Percentiles rank a stretch among this genome's conserved stretches.
Conservation (phyloP, 2,113 vertebrate species). For the Phoxinus phoxinus region DNA sequence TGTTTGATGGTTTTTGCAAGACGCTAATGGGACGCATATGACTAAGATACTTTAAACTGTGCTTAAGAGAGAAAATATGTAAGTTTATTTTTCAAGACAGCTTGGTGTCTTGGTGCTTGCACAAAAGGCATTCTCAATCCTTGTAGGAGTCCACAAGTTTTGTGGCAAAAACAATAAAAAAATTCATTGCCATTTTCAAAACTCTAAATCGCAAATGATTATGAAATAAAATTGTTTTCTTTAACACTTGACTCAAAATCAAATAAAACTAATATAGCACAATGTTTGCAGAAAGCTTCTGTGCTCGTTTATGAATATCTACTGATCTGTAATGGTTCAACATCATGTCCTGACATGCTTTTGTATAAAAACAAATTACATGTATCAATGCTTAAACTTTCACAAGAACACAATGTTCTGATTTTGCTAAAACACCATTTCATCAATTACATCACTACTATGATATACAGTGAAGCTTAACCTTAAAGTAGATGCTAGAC, state of each 20-base stretch:
- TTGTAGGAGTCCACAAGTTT: not conserved
- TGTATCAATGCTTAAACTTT: not conserved
- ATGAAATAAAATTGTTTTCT: too few species aligned
- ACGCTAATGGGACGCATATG: not conserved
- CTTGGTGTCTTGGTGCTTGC: not conserved
- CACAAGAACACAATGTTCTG: not conserved
- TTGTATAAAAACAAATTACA: not conserved
- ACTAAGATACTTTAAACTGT: not conserved
- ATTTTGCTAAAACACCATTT: not conserved
- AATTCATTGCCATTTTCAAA: not conserved
- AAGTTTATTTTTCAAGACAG: not conserved
- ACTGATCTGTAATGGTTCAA: not conserved
- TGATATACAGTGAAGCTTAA: not conserved
- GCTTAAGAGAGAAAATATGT: not conserved
- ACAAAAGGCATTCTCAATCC: not conserved
- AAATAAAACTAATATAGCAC: too few species aligned
- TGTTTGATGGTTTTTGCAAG: not conserved
- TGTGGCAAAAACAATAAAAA: not conserved
- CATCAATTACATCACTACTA: not conserved
- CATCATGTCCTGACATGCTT: conserved; percentile 2
- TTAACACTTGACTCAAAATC: too few species aligned
- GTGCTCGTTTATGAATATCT: not conserved
- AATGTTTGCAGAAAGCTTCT: not conserved
- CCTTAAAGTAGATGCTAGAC: not conserved
- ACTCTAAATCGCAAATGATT: too few species aligned